Base-by-base conservation (phyloP, 2,797 vertebrate genomes). In the Moxostoma hubbsi region DNA sequence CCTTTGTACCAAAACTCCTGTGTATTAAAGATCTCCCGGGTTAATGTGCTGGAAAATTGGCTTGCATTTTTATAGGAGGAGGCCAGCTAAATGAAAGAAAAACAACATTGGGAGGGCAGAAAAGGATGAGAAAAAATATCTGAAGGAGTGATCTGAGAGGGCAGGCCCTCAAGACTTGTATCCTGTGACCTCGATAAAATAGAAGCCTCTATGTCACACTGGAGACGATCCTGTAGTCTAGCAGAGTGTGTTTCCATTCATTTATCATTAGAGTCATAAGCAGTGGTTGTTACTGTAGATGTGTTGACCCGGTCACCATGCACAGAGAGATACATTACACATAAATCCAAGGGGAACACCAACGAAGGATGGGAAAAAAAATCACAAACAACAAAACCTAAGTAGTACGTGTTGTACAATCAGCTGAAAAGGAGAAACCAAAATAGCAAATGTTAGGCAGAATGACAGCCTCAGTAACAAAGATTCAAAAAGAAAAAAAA, bases 1-100 rank as follows among this genome's bases (percentile, higher is more conserved):
- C 92, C 93, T 92, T 89, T 92, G 90, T 92, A 93, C 91, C 86
- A 89, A 93, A 92, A 90, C 92, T 92, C 93, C 91, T 94, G 91
- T 94, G 95, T 96, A 95, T 95, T 93, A 94, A 96, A 96, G 95
- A 96, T 96, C 94, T 96, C 94, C 92, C 84, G 93, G 95, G 96
- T 98, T 99, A 99, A 99, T 98, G 97, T 96, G 94, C 97, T 99
- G 97, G 97, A 99, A 99, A 99, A 99, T 98, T 99, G 96, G 95
- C 95, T 95, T 96, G 96, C 96, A 96, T 98, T 98, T 36, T 97
- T 96, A 97, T 97, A 96, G 96, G 95, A 93, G 93, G 93, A 95
- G 93, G 93, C 94, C 91, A 95, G 94, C 95, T 94, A 95, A 96
- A 92, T 93, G 94, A 96, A 96, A 96, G 95, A 94, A 93, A 96